Percentiles rank a stretch among this genome's conserved stretches.
These are phyloP conservation scores for Tinamus major DNA, from an alignment of 2,797 vertebrate species.

Conservation along the genomic window DNA sequence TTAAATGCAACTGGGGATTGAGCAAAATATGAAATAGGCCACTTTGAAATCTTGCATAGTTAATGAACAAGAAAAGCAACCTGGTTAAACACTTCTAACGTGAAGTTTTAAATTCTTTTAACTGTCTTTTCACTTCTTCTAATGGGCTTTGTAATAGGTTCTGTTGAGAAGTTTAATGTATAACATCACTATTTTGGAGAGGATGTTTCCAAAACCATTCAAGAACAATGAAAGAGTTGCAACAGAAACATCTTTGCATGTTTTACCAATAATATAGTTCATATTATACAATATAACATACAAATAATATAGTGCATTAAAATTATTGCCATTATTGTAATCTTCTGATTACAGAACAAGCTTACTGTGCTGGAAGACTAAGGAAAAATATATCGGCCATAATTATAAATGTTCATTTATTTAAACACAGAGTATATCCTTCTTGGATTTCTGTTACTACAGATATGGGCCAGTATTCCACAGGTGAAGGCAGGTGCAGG, in stretches of 20 bases:
- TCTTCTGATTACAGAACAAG: not conserved
- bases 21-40: not conserved
- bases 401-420: not conserved
- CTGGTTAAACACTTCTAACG: not conserved
- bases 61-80: not conserved
- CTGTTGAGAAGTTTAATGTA: not conserved
- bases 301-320: not conserved
- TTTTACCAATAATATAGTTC: not conserved
- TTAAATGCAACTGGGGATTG: not conserved
- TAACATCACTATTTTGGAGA: not conserved
- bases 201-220: not conserved
- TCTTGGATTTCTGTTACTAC: not conserved
- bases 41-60: not conserved
- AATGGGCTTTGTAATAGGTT: not conserved
- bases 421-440: not conserved
- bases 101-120: not conserved
- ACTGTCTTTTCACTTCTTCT: not conserved
- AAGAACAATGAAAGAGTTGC: not conserved
- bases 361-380: not conserved
- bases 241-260: not conserved
- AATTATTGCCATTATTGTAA: not conserved
- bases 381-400: not conserved
- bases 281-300: not conserved
- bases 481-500: conserved; percentile 23
- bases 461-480: not conserved